Evolutionary conservation across 2,797 vertebrate species (phyloP).

Genomic region (Sciurus vulgaris): DNA sequence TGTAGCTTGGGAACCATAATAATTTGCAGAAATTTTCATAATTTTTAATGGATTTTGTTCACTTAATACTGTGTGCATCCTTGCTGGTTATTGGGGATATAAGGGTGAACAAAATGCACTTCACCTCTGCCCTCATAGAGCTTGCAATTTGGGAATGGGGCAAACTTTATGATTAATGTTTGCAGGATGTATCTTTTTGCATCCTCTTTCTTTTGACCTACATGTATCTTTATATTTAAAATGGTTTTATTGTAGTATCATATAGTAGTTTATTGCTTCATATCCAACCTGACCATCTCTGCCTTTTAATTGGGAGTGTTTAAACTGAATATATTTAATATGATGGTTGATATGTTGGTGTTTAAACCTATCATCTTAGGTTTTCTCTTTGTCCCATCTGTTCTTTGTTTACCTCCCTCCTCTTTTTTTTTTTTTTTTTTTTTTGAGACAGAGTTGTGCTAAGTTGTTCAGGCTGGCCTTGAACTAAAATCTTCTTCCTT

Average conservation of each 20-base stretch:
- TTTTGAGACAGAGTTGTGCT: background rate
- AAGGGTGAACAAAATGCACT: background rate
- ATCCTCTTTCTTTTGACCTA: background rate
- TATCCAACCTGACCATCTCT: background rate
- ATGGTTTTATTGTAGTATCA: background rate
- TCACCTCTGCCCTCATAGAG: background rate
- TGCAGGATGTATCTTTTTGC: background rate
- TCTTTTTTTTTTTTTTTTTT: background rate
- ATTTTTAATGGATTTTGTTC: conserved; percentile 1
- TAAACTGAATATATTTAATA: background rate
- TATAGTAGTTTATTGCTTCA: background rate
- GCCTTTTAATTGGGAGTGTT: background rate
- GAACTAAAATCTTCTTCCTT: background rate
- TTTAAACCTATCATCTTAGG: conserved; percentile 24
- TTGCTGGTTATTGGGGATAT: background rate
- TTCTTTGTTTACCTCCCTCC: background rate
- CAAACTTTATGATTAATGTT: background rate
- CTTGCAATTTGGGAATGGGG: background rate
- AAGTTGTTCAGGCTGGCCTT: background rate
- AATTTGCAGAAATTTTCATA: background rate
- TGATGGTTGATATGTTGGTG: background rate
- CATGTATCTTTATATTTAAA: background rate
- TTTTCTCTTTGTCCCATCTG: background rate
- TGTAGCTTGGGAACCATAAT: background rate
- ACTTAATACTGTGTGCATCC: background rate